These are phyloP conservation scores for Aselliscus stoliczkanus DNA, from an alignment of 2,797 vertebrate species.

Conservation along the genomic window DNA sequence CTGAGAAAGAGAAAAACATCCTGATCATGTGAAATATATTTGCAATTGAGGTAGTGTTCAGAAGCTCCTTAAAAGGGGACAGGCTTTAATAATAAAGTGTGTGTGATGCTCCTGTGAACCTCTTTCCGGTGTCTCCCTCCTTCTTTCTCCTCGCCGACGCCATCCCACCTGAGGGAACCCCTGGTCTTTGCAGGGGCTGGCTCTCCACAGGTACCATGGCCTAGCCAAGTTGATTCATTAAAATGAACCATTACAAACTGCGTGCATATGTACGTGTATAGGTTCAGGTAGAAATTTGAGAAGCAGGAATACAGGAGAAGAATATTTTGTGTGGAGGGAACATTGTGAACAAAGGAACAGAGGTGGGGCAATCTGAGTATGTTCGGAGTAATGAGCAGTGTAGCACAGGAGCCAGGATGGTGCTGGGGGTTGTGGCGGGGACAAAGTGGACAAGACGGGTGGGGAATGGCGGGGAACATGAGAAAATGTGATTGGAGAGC, in stretches of 20 bases:
- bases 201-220: no score
- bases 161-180: no score
- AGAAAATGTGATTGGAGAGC: background rate
- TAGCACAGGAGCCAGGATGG: background rate
- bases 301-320: background rate
- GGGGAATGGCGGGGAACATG: background rate
- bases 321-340: background rate
- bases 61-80: no score
- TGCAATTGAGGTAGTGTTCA: no score
- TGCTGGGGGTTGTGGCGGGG: no score
- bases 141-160: no score
- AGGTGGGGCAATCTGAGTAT: background rate
- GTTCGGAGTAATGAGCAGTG: background rate
- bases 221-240: background rate
- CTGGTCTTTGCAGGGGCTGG: no score
- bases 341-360: background rate
- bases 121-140: no score
- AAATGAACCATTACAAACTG: background rate
- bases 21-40: no score
- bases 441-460: background rate
- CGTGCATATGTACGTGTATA: background rate
- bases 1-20: no score
- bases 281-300: background rate
- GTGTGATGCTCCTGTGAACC: no score
- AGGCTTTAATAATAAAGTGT: no score